Conservation (phyloP, 53 echinoderm and acorn worm species). For the Actinopyga echinites region DNA sequence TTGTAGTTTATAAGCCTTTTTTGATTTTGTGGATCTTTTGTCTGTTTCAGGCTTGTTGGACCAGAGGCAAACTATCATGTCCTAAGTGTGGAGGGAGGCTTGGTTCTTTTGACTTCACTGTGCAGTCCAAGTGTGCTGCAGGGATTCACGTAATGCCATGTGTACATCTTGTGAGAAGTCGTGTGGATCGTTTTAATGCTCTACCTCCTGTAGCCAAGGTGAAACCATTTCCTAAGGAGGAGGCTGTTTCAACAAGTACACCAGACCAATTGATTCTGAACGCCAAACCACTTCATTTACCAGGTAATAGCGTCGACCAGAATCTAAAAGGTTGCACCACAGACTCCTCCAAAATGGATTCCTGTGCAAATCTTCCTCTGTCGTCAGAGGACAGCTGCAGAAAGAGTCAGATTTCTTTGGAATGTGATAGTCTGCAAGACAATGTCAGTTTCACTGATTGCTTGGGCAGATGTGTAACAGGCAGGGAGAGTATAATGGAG, state of each 20-base stretch:
- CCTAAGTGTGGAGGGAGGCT: constrained; percentile 85
- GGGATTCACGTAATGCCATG: constrained; percentile 48
- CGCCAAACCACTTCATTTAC: too few species aligned
- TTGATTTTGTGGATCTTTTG: not conserved
- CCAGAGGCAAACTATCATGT: constrained; percentile 78
- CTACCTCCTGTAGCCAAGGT: constrained; percentile 53
- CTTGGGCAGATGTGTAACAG: too few species aligned
- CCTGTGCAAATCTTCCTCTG: too few species aligned
- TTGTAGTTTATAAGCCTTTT: not conserved
- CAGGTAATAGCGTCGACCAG: too few species aligned
- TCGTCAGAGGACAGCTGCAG: too few species aligned
- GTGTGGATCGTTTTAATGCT: constrained; percentile 70
- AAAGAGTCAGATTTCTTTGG: too few species aligned
- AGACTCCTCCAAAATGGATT: too few species aligned
- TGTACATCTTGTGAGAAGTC: constrained; percentile 69
- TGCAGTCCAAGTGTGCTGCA: constrained; percentile 49
- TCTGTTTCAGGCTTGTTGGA: constrained; percentile 75
- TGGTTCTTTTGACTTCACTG: constrained; percentile 86
- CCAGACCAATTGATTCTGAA: too few species aligned
- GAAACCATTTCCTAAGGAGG: constrained; percentile 49
- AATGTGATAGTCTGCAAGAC: too few species aligned
- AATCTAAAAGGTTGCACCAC: too few species aligned
- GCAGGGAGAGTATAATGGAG: too few species aligned
- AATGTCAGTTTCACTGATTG: too few species aligned
- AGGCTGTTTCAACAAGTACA: not conserved